These are phyloP conservation scores for Cotesia chilonis DNA, from an alignment of 1,140 invertebrate genomes.

Conservation along the genomic window DNA sequence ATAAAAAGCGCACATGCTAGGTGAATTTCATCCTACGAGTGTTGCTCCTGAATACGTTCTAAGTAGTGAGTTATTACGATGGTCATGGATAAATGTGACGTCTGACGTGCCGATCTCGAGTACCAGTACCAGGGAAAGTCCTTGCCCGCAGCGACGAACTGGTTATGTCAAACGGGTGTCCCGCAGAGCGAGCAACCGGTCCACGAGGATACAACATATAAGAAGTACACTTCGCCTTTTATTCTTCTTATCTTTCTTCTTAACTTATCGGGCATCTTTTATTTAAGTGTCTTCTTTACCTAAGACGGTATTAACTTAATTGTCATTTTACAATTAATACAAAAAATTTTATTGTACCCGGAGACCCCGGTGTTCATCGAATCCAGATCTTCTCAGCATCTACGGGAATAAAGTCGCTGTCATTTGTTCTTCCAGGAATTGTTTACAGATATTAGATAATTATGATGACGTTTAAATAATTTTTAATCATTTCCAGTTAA, in stretches of 20 bases:
- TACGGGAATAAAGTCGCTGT: not conserved
- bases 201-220: not conserved
- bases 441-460: too few species aligned
- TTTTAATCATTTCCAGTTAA: too few species aligned
- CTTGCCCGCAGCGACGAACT: slow-evolving; percentile 32
- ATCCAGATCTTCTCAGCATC: not conserved
- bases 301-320: not conserved
- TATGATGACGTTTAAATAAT: too few species aligned
- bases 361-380: not conserved
- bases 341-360: not conserved
- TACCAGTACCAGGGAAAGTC: slow-evolving; percentile 11
- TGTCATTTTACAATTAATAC: slow-evolving; percentile 6
- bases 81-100: slow-evolving; percentile 28
- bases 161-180: slow-evolving; percentile 28
- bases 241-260: slow-evolving; percentile 8
- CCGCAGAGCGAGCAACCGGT: slow-evolving; percentile 17
- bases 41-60: too few species aligned
- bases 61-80: slow-evolving; percentile 18
- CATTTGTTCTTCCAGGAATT: too few species aligned
- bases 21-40: too few species aligned
- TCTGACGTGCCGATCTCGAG: slow-evolving; percentile 15
- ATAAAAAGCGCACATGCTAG: not conserved
- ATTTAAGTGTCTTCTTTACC: too few species aligned
- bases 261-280: not conserved
- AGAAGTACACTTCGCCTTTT: slow-evolving; percentile 1